Percentiles rank a stretch among this genome's conserved stretches.
Conservation (phyloP, 2,888 invertebrate species). For the Drosophila eohydei region DNA sequence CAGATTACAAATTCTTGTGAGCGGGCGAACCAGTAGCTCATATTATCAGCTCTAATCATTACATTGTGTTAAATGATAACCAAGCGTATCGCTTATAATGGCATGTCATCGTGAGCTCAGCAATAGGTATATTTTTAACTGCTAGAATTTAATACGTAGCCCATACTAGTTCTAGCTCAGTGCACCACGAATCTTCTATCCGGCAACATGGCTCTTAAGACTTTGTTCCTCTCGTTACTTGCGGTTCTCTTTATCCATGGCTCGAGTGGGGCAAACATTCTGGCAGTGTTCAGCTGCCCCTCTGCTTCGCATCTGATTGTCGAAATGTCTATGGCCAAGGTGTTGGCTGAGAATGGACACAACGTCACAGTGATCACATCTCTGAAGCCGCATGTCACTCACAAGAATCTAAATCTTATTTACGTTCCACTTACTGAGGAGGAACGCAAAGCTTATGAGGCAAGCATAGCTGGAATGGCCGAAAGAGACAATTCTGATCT, state of each 20-base stretch:
- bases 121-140: not conserved
- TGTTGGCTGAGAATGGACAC: slow-evolving; percentile 80
- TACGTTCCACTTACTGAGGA: slow-evolving; percentile 54
- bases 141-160: not conserved
- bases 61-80: not conserved
- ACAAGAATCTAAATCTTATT: slow-evolving; percentile 66
- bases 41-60: slow-evolving; percentile 3
- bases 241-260: slow-evolving; percentile 8
- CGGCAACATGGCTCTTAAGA: slow-evolving; percentile 8
- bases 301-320: slow-evolving; percentile 82
- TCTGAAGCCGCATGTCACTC: slow-evolving; percentile 62
- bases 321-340: slow-evolving; percentile 76
- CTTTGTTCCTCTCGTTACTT: not conserved
- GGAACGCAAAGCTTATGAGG: slow-evolving; percentile 28
- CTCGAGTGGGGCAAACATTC: slow-evolving; percentile 68
- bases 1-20: not conserved
- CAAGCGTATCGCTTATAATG: not conserved
- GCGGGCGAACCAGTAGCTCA: not conserved
- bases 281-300: slow-evolving; percentile 77
- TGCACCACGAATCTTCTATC: not conserved
- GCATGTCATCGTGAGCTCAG: not conserved
- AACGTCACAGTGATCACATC: slow-evolving; percentile 81
- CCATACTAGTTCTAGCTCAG: not conserved
- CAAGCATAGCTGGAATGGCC: slow-evolving; percentile 41
- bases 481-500: slow-evolving; percentile 49